Conservation (phyloP, 2,797 vertebrate species). For the Myiothlypis chrysogaster region DNA sequence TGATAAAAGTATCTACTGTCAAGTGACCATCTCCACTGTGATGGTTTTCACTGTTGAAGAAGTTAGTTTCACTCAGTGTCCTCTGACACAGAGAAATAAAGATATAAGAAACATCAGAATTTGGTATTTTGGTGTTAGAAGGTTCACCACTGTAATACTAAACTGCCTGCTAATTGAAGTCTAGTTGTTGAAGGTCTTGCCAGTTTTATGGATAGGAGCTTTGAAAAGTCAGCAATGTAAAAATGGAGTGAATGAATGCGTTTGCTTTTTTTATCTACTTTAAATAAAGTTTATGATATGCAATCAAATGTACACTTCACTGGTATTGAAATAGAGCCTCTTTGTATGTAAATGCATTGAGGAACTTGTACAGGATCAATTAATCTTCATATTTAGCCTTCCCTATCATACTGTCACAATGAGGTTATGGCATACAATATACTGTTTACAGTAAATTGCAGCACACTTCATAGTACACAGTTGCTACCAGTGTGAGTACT, state of each 20-base stretch:
- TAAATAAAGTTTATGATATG: not conserved
- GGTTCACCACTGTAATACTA: not conserved
- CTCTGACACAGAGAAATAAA: not conserved
- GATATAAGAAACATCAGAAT: not conserved
- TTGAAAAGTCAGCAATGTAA: not conserved
- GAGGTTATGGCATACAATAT: not conserved
- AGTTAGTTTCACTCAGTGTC: not conserved
- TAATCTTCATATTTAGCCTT: not conserved
- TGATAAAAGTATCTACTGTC: not conserved
- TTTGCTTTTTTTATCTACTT: not conserved
- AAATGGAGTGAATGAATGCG: not conserved
- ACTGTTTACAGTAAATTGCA: not conserved
- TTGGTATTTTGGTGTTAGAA: not conserved
- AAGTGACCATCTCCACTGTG: not conserved
- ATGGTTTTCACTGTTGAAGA: not conserved
- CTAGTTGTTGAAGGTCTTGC: not conserved
- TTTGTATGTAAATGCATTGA: constrained; percentile 14
- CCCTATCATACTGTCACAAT: not conserved
- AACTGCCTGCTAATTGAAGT: not conserved
- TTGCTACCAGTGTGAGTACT: not conserved
- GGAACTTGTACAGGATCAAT: not conserved
- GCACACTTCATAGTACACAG: not conserved
- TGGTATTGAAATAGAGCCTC: constrained; percentile 16
- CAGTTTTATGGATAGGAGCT: not conserved
- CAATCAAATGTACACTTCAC: not conserved